phyloP scores from a whole-genome alignment of 2,113 vertebrate species.

The Australoheros scitulus region DNA sequence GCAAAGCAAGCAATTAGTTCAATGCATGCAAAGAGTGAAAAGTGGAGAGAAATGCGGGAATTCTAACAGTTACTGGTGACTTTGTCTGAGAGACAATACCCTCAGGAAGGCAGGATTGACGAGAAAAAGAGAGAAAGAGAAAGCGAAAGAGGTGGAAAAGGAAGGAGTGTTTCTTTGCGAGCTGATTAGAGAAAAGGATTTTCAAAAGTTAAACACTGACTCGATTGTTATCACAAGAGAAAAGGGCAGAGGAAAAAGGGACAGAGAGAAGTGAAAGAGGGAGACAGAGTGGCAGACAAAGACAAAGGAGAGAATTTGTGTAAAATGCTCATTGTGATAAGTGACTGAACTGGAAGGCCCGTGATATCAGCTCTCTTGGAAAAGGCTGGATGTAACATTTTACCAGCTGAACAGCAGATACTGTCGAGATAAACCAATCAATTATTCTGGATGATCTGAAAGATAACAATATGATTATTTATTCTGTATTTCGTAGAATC shows the following conservation, averaged over 20 bases:
- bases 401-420: constrained; percentile 32
- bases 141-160: neutral
- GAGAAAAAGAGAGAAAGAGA: neutral
- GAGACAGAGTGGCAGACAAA: constrained; percentile 48
- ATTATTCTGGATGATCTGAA: neutral
- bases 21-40: neutral
- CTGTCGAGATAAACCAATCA: constrained; percentile 1
- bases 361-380: constrained; percentile 44
- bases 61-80: constrained; percentile 23
- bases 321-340: constrained; percentile 67
- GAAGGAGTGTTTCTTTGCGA: constrained; percentile 62
- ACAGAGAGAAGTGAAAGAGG: constrained; percentile 38
- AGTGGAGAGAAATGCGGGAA: constrained; percentile 34
- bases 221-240: constrained; percentile 67
- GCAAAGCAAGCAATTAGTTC: constrained; percentile 30
- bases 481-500: constrained; percentile 59
- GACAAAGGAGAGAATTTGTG: constrained; percentile 70
- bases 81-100: constrained; percentile 18
- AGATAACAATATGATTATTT: neutral
- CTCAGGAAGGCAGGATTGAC: neutral
- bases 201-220: constrained; percentile 71
- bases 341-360: constrained; percentile 65
- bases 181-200: constrained; percentile 70
- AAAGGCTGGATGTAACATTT: constrained; percentile 19
- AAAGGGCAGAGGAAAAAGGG: constrained; percentile 35